Evolutionary conservation across 2,797 vertebrate species (phyloP), one percentile per base, ranked within the genome.

Genomic region (Rhinatrema bivittatum): DNA sequence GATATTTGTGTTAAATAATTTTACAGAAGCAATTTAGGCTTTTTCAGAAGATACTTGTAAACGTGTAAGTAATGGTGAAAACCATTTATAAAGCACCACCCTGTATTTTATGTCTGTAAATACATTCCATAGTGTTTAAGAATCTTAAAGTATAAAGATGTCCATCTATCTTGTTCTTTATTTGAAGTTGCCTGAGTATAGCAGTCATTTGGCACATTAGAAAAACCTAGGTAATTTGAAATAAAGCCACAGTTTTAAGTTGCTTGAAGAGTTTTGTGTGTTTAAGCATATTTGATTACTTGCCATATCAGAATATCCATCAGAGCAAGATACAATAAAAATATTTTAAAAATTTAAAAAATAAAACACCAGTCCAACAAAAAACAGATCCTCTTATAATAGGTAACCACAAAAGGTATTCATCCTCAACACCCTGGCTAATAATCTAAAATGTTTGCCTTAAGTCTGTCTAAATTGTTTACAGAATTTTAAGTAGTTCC

Each of bases 71-170:
- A 78, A 59, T 41, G 34, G 66, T 62, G 68, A 78, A 71, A n/a
- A n/a, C 59, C 50, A 47, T 56, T 66, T 62, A 68, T 74, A 70
- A 76, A 59, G 60, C 58, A 71, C 44, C 60, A 52, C 61, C 72
- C 43, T 56, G 17, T 68, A 70, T 69, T 72, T 39, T 79, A 66
- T 71, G 74, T 78, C 62, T 86, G 82, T 86, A 86, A 84, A 85
- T 85, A 83, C 72, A 74, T 66, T 80, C 70, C 64, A 24, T 70
- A 42, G 62, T 58, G 76, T 68, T 52, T 63, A 63, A 70, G 54
- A 39, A 50, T 60, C 56, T 78, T 67, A 36, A 60, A 62, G 53
- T 72, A 75, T 64, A 65, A 78, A 74, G 65, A 62, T 73, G 65
- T 72, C 61, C 48, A 49, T 49, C 21, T 72, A 70, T 62, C 51